Conservation (phyloP, 2,888 invertebrate genomes). For the Latrodectus hesperus region DNA sequence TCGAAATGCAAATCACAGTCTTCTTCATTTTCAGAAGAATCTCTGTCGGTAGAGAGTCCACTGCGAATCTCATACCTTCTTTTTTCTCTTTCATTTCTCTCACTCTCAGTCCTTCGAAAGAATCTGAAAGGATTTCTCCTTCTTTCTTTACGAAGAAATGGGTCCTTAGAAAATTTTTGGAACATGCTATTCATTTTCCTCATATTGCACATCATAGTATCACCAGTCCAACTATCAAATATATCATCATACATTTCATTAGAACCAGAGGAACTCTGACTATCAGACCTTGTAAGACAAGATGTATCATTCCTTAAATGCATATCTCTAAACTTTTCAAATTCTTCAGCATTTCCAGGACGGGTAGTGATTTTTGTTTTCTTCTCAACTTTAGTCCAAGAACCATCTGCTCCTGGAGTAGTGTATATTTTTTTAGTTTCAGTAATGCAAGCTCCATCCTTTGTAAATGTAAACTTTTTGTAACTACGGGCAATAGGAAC, state of each 20-base stretch:
- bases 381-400: conserved; percentile 71
- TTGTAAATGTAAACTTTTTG: conserved; percentile 72
- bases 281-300: conserved; percentile 69
- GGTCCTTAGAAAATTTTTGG: conserved; percentile 65
- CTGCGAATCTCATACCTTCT: conserved; percentile 44
- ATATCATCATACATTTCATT: conserved; percentile 71
- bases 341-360: conserved; percentile 63
- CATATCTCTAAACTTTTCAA: conserved; percentile 59
- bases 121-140: conserved; percentile 56
- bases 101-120: conserved; percentile 69
- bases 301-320: conserved; percentile 55
- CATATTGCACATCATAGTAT: conserved; percentile 70
- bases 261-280: conserved; percentile 71
- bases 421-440: conserved; percentile 71
- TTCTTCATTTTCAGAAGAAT: conserved; percentile 69
- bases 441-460: conserved; percentile 72
- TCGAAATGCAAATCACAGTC: conserved; percentile 69
- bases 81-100: conserved; percentile 69
- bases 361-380: conserved; percentile 70
- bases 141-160: conserved; percentile 64
- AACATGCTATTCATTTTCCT: conserved; percentile 69
- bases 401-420: conserved; percentile 70
- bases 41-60: conserved; percentile 45
- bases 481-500: conserved; percentile 71
- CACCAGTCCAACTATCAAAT: conserved; percentile 71